phyloP scores from a whole-genome alignment of 1,140 invertebrate species.

The Phenacoccus solenopsis region DNA sequence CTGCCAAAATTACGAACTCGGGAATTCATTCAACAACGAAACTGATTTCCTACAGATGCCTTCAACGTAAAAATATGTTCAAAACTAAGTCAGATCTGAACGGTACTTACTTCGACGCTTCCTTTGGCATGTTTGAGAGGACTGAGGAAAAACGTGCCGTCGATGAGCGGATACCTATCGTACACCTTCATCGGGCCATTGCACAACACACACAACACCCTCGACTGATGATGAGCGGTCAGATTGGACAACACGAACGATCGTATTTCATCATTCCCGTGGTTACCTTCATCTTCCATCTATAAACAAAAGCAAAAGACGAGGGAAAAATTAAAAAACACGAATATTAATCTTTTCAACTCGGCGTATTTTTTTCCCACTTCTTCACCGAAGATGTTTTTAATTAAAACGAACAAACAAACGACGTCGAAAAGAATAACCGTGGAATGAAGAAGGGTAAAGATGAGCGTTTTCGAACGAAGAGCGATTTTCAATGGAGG shows the following conservation, averaged over 20 bases:
- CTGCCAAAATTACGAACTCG: no score
- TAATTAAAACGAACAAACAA: background rate
- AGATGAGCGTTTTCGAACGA: no score
- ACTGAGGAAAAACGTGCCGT: slow-evolving; percentile 94
- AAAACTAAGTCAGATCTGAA: no score
- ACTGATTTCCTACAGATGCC: no score
- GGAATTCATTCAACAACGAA: no score
- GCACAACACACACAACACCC: slow-evolving; percentile 79
- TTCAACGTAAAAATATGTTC: no score
- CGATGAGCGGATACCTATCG: slow-evolving; percentile 90
- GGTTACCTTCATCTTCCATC: slow-evolving; percentile 95
- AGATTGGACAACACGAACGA: slow-evolving; percentile 84
- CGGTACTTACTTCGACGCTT: slow-evolving; percentile 59
- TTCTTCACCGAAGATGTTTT: background rate
- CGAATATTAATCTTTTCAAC: background rate
- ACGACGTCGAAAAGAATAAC: no score
- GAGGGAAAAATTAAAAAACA: background rate
- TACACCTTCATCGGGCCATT: slow-evolving; percentile 79
- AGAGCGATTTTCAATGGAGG: no score
- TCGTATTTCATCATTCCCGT: slow-evolving; percentile 92
- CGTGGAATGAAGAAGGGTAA: no score
- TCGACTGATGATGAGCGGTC: slow-evolving; percentile 66
- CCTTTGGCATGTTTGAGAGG: slow-evolving; percentile 73
- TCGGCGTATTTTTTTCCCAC: background rate
- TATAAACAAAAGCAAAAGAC: slow-evolving; percentile 41